A percentile compares a stretch with the other conserved stretches of the same genome.
Conservation (phyloP, 1,140 invertebrate genomes). For the Linepithema humile region DNA sequence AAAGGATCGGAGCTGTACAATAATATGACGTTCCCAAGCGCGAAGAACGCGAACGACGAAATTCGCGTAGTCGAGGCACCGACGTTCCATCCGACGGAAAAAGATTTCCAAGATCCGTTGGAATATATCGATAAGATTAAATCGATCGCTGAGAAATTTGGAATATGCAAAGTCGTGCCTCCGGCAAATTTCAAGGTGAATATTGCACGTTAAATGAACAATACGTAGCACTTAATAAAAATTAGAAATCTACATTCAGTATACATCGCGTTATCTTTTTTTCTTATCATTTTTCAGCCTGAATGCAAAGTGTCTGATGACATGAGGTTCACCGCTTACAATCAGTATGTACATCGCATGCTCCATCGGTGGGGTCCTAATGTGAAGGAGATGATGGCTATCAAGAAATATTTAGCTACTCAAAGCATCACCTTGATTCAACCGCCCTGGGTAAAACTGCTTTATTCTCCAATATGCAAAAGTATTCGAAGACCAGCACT, state of each 20-base stretch:
- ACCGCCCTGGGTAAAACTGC: slow-evolving; percentile 88
- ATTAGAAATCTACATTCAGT: slow-evolving; percentile 7
- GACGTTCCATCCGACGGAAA: slow-evolving; percentile 92
- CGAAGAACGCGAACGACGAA: slow-evolving; percentile 80
- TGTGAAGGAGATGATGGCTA: slow-evolving; percentile 93
- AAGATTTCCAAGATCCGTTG: slow-evolving; percentile 95
- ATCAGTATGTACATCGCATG: slow-evolving; percentile 97
- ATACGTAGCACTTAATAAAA: not conserved
- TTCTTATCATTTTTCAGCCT: slow-evolving; percentile 85
- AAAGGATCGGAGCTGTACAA: slow-evolving; percentile 80
- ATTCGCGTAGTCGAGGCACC: slow-evolving; percentile 91
- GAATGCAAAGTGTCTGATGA: slow-evolving; percentile 94
- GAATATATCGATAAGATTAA: slow-evolving; percentile 95
- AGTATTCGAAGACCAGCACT: not conserved
- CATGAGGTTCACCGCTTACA: slow-evolving; percentile 95
- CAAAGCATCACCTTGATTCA: slow-evolving; percentile 91
- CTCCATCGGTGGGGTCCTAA: slow-evolving; percentile 95
- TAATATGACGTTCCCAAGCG: slow-evolving; percentile 84
- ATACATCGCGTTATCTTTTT: slow-evolving; percentile 39
- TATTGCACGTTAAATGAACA: not conserved
- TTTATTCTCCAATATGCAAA: slow-evolving; percentile 24
- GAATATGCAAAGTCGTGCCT: slow-evolving; percentile 95
- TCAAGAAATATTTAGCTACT: slow-evolving; percentile 92
- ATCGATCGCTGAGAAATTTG: slow-evolving; percentile 91
- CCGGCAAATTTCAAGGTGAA: slow-evolving; percentile 92